Conservation (phyloP, 2,113 vertebrate species). For the Paratilapia polleni region DNA sequence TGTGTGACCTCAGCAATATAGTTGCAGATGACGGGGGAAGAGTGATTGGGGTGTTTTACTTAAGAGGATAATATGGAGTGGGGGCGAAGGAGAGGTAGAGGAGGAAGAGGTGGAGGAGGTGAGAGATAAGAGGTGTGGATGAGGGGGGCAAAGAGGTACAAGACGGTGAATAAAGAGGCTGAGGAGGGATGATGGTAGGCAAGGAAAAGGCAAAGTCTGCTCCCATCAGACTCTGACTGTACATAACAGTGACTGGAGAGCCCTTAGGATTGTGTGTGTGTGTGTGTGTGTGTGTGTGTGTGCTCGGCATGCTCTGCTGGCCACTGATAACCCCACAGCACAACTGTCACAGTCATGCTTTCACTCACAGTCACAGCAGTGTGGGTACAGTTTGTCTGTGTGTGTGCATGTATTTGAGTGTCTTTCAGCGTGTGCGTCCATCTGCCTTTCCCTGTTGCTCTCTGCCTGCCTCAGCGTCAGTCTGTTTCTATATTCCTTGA, state of each 20-base stretch:
- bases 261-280: constrained; percentile 39
- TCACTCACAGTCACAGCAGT: constrained; percentile 60
- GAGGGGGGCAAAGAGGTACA: constrained; percentile 22
- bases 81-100: not conserved
- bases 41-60: constrained; percentile 53
- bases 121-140: constrained; percentile 20
- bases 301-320: constrained; percentile 68
- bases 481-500: constrained; percentile 37
- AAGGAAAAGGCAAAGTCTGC: constrained; percentile 47
- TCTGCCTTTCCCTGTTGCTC: constrained; percentile 47
- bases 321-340: constrained; percentile 74
- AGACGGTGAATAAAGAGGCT: constrained; percentile 34
- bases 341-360: constrained; percentile 73
- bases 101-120: not conserved
- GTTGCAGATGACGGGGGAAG: constrained; percentile 24
- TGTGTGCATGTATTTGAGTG: constrained; percentile 9
- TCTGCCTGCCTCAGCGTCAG: constrained; percentile 50
- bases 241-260: constrained; percentile 51
- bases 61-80: constrained; percentile 49
- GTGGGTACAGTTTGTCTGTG: constrained; percentile 19
- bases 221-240: constrained; percentile 61
- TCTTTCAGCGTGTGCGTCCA: constrained; percentile 41
- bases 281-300: constrained; percentile 8
- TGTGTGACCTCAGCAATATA: constrained; percentile 55
- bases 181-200: constrained; percentile 46